Conservation (phyloP, 1,140 invertebrate genomes). For the Leptestheria dahalacensis region DNA sequence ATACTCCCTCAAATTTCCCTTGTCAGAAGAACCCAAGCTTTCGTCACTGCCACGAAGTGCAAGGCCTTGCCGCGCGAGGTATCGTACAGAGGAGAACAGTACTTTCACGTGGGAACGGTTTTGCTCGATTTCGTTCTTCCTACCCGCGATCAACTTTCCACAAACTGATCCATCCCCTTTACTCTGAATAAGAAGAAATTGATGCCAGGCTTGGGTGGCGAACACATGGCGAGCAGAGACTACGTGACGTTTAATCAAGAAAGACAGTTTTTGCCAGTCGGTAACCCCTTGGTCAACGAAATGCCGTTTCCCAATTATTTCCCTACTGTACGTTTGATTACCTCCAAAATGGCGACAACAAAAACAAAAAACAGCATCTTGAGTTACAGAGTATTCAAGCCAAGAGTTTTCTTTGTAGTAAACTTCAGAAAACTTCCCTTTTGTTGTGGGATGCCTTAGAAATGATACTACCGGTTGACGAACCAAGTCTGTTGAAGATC, state of each 20-base stretch:
- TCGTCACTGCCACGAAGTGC: not conserved
- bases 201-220: not conserved
- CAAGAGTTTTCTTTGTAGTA: not conserved
- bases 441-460: not conserved
- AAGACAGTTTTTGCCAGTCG: not conserved
- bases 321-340: too few relatives aligned
- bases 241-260: not conserved
- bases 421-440: not conserved
- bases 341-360: not conserved
- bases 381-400: not conserved
- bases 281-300: not conserved
- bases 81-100: not conserved
- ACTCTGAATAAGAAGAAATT: not conserved
- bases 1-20: not conserved
- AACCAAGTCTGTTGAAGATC: not conserved
- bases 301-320: not conserved
- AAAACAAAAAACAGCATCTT: not conserved
- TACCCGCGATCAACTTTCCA: not conserved
- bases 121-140: not conserved
- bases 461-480: not conserved
- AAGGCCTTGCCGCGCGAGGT: not conserved
- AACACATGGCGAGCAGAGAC: not conserved
- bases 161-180: not conserved
- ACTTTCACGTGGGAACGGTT: not conserved
- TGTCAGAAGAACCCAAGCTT: not conserved